Percentiles rank a stretch among this genome's conserved stretches.
Evolutionary conservation across 1,140 invertebrate species (phyloP).

Genomic region (Solenopsis fugax): DNA sequence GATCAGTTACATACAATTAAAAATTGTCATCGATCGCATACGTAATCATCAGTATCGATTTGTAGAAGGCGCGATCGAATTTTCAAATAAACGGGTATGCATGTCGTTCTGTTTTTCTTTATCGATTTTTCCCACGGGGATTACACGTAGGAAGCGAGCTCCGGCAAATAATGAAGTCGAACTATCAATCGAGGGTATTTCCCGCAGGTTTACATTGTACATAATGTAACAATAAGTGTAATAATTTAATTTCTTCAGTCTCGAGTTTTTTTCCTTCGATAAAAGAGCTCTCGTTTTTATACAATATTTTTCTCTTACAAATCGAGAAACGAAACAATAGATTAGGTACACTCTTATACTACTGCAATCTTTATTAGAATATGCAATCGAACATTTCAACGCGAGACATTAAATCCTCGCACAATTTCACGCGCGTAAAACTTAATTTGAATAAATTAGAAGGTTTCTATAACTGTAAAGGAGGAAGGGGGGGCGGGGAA

Average conservation of each 20-base stretch:
- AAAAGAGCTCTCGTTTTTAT: conserved; percentile 25
- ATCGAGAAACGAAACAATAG: not conserved
- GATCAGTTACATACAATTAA: conserved; percentile 75
- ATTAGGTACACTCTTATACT: not conserved
- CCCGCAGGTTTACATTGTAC: conserved; percentile 26
- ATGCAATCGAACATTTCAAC: conserved; percentile 18
- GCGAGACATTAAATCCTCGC: not conserved
- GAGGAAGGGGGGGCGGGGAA: not conserved
- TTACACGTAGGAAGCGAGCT: conserved; percentile 68
- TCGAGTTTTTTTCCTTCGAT: conserved; percentile 35
- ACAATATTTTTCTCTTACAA: not conserved
- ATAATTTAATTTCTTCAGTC: conserved; percentile 63
- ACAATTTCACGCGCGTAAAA: not conserved
- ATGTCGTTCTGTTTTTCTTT: conserved; percentile 41
- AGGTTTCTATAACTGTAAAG: not conserved
- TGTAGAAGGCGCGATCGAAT: conserved; percentile 12
- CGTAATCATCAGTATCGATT: conserved; percentile 47
- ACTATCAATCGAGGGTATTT: conserved; percentile 45
- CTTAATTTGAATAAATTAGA: not conserved
- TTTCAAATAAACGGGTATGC: conserved; percentile 25
- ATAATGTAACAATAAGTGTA: not conserved
- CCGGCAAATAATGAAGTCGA: conserved; percentile 60
- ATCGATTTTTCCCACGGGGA: conserved; percentile 65
- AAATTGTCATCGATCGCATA: conserved; percentile 60
- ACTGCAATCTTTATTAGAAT: conserved; percentile 25